Evolutionary conservation across 2,113 vertebrate species (phyloP).

Genomic region (Plestiodon gilberti): DNA sequence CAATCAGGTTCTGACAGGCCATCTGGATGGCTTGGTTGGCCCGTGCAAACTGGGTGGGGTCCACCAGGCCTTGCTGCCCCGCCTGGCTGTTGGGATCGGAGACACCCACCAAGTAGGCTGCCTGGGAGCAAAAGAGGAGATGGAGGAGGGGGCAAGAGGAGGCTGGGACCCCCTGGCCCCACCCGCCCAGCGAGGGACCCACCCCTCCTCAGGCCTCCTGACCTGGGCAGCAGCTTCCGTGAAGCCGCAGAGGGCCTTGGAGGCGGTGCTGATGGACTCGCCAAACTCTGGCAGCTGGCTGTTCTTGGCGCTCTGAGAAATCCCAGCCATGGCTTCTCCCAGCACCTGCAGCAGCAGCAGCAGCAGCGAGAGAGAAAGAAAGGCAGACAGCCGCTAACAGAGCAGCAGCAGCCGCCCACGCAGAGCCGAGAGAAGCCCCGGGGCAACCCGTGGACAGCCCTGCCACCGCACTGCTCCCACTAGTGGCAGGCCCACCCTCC

Average conservation of each 20-base stretch:
- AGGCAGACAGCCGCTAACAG: too few species aligned
- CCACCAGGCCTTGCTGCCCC: slow-evolving; percentile 94
- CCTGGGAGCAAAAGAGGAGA: slow-evolving; percentile 68
- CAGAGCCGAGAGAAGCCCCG: background rate
- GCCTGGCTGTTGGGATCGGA: slow-evolving; percentile 95
- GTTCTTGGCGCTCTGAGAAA: slow-evolving; percentile 97
- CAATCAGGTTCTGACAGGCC: slow-evolving; percentile 97
- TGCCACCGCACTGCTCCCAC: too few species aligned
- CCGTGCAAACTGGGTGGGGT: slow-evolving; percentile 94
- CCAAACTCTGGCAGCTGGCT: slow-evolving; percentile 95
- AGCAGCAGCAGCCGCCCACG: too few species aligned
- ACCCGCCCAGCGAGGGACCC: background rate
- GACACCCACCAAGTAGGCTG: slow-evolving; percentile 92
- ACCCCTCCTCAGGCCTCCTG: background rate
- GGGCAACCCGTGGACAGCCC: too few species aligned
- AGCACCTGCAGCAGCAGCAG: slow-evolving; percentile 90
- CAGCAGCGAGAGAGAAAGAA: too few species aligned
- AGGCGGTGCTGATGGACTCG: slow-evolving; percentile 89
- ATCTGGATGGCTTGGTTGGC: slow-evolving; percentile 98
- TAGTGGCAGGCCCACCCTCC: fast-evolving
- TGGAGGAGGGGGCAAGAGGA: background rate
- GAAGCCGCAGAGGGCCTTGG: slow-evolving; percentile 95
- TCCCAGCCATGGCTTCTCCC: slow-evolving; percentile 96
- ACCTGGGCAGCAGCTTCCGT: slow-evolving; percentile 97
- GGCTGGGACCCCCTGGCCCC: fast-evolving